Evolutionary conservation across 2,113 vertebrate genomes (phyloP).

Genomic region (Etheostoma cragini): DNA sequence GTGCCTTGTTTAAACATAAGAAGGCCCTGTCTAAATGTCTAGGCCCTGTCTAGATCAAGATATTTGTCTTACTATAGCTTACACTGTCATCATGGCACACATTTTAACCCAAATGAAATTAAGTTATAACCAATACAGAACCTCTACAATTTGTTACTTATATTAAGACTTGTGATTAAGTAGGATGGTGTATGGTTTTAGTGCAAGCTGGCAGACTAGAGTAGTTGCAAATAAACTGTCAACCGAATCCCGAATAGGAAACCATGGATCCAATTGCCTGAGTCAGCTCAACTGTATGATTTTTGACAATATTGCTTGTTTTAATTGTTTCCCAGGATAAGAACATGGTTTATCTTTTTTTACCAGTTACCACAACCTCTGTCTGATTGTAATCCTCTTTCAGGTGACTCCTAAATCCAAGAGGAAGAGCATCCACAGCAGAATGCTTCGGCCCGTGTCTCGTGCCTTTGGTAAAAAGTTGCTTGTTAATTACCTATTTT

Average conservation of each 20-base stretch:
- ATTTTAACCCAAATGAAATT: neutral
- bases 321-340: neutral
- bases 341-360: neutral
- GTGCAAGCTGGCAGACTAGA: neutral
- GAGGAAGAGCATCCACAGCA: constrained; percentile 97
- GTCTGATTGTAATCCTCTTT: constrained; percentile 17
- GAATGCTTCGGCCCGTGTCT: constrained; percentile 96
- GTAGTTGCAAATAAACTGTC: neutral
- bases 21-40: neutral
- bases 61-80: neutral
- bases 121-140: neutral
- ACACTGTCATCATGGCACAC: neutral
- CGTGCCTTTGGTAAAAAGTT: constrained; percentile 92
- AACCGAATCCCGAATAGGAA: neutral
- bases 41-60: neutral
- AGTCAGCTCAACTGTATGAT: neutral
- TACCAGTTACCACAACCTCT: neutral
- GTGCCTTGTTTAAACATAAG: neutral
- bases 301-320: neutral
- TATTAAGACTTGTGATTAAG: neutral
- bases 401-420: constrained; percentile 99
- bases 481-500: neutral
- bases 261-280: neutral
- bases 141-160: neutral
- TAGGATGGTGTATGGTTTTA: neutral